Base-by-base conservation (phyloP, 2,113 vertebrate species). In the Aptenodytes patagonicus region DNA sequence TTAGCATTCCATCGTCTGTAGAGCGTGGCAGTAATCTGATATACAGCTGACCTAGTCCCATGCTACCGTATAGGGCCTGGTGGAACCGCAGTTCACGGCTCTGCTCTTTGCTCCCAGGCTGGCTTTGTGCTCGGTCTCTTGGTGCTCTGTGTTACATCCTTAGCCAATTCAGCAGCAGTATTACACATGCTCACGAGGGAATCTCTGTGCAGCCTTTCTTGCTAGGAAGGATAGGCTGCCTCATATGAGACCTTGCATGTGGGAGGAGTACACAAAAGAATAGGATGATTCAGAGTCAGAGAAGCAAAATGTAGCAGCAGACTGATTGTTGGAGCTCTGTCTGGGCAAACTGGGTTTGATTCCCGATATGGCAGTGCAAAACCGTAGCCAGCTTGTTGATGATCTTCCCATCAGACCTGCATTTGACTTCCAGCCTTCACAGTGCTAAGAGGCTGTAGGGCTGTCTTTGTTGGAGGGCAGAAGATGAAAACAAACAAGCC, bases 231-330 rank as follows among this genome's bases (percentile, higher is more conserved):
- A 66, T 55, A 42, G 70, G n/a, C 84, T 94, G 75, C 89, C 87
- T 93, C 91, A 51, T 77, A 28, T 26, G 93, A 83, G 94, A 95
- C 42, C 62, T 87, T 91, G 89, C 78, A n/a, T 52, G 87, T 94
- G 94, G 91, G 96, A 97, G 97, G 89, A 95, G 78, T 93, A 34
- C 91, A 83, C 73, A 69, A 55, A 89, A 94, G 70, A 44, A 80
- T 19, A 73, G 55, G 34, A 68, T 97, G 95, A 94, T 88, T 96
- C 95, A 96, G 83, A 52, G 71, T 83, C 91, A 72, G 94, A 93
- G 84, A 84, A 93, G 78, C 11, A 83, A 62, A 87, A 82, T 61
- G 52, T 77, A 83, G 66, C 83, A 71, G 77, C 49, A 83, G 78
- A 46, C 29, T 68, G 61, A 60, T 38, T 68, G 17, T 58, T 89